These are phyloP conservation scores for Bambusicola thoracicus DNA, from an alignment of 2,113 vertebrate species.

Conservation along the genomic window DNA sequence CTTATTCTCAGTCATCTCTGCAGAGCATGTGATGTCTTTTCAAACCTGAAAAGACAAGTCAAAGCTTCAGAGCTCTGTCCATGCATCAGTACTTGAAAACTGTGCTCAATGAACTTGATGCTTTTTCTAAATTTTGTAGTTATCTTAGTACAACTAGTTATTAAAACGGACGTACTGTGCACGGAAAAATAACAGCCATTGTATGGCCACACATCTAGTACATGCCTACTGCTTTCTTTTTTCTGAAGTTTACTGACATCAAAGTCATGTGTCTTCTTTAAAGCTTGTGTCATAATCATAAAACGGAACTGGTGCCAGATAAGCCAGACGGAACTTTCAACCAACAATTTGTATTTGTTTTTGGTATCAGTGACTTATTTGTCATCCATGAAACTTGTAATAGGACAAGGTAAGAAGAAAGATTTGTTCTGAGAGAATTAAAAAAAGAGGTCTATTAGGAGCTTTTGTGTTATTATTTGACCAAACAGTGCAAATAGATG, in stretches of 20 bases:
- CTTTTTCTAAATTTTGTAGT: neutral
- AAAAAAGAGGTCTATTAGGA: neutral
- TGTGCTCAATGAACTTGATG: neutral
- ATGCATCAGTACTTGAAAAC: neutral
- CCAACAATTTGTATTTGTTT: slow-evolving; percentile 43
- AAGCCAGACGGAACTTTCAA: slow-evolving; percentile 54
- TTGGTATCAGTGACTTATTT: slow-evolving; percentile 32
- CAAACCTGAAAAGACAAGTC: neutral
- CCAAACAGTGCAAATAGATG: neutral
- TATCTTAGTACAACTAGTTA: neutral
- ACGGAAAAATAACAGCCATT: neutral
- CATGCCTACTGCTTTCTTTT: neutral
- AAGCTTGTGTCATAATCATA: slow-evolving; percentile 34
- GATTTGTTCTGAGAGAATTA: neutral
- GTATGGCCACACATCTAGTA: neutral
- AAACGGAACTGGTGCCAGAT: slow-evolving; percentile 12
- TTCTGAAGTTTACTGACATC: neutral
- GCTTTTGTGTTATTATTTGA: neutral
- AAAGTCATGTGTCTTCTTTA: neutral
- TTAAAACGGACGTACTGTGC: neutral
- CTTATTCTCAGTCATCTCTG: neutral
- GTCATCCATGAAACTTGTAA: slow-evolving; percentile 16
- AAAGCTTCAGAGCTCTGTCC: neutral
- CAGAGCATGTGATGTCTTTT: neutral
- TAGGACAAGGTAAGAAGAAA: neutral